These are phyloP conservation scores for Danio choprae DNA, from an alignment of 2,797 vertebrate genomes.

Conservation along the genomic window DNA sequence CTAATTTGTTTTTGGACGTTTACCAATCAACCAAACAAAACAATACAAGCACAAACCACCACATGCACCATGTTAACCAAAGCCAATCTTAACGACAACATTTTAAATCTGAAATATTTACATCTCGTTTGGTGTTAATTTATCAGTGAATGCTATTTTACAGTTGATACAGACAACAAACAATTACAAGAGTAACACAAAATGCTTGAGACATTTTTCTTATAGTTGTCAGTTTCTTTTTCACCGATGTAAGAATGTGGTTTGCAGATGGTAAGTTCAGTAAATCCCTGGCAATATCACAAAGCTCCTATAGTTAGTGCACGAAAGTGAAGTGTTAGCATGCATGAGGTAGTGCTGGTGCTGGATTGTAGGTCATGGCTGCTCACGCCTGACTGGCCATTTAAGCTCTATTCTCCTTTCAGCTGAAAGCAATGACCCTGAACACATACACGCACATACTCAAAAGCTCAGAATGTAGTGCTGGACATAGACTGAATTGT, in stretches of 20 bases:
- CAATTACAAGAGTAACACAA: too few relatives aligned
- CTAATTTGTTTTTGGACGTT: neutral
- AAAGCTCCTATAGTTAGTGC: neutral
- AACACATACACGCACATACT: constrained; percentile 71
- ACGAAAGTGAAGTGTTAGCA: constrained; percentile 18
- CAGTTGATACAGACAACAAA: too few relatives aligned
- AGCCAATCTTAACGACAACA: neutral
- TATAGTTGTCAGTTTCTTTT: too few relatives aligned
- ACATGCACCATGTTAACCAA: neutral
- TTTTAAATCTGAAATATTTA: neutral
- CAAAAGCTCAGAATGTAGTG: constrained; percentile 13
- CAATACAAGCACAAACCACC: neutral
- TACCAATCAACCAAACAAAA: neutral
- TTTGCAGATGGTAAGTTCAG: neutral
- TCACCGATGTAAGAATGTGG: neutral
- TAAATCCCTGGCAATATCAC: neutral
- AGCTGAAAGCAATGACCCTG: constrained; percentile 71
- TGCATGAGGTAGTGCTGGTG: constrained; percentile 70
- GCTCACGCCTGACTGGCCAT: constrained; percentile 72
- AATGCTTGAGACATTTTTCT: too few relatives aligned
- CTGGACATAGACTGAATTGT: constrained; percentile 2
- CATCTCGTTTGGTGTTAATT: too few relatives aligned
- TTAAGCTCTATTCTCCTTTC: constrained; percentile 73
- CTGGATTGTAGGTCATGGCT: constrained; percentile 77
- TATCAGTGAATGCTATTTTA: too few relatives aligned